phyloP scores from a whole-genome alignment of 2,113 vertebrate species.

The Madoqua kirkii region DNA sequence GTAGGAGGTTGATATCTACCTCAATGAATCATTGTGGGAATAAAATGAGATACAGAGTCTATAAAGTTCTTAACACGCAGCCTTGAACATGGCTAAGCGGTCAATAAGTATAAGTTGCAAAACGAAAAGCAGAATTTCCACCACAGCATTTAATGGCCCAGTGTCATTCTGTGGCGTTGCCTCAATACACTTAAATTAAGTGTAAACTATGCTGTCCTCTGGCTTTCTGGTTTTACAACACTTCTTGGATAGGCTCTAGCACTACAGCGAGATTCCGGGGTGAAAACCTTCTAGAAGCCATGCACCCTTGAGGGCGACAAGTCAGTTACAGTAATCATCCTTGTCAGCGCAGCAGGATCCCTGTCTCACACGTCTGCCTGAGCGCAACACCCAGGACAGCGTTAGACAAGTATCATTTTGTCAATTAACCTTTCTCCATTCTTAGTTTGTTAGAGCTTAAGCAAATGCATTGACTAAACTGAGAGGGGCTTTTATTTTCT shows the following conservation, averaged over 20 bases:
- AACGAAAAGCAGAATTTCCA: background rate
- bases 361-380: constrained; percentile 68
- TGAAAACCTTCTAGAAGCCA: constrained; percentile 45
- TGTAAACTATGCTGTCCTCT: background rate
- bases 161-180: background rate
- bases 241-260: background rate
- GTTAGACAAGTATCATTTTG: constrained; percentile 78
- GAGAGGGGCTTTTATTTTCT: constrained; percentile 48
- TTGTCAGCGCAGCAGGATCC: constrained; percentile 71
- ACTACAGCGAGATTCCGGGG: background rate
- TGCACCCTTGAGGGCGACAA: constrained; percentile 38
- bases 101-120: background rate
- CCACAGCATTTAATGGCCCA: background rate
- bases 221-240: background rate
- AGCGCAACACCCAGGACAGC: constrained; percentile 61
- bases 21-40: background rate
- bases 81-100: background rate
- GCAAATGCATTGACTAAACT: constrained; percentile 73
- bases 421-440: constrained; percentile 83
- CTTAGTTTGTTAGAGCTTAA: constrained; percentile 74
- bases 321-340: constrained; percentile 55
- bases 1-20: background rate
- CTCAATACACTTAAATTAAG: background rate
- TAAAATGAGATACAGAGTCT: background rate
- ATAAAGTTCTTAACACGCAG: background rate